Percentiles rank a stretch among this genome's conserved stretches.
Conservation (phyloP, 2,888 invertebrate genomes). For the Ormyrus rosae region DNA sequence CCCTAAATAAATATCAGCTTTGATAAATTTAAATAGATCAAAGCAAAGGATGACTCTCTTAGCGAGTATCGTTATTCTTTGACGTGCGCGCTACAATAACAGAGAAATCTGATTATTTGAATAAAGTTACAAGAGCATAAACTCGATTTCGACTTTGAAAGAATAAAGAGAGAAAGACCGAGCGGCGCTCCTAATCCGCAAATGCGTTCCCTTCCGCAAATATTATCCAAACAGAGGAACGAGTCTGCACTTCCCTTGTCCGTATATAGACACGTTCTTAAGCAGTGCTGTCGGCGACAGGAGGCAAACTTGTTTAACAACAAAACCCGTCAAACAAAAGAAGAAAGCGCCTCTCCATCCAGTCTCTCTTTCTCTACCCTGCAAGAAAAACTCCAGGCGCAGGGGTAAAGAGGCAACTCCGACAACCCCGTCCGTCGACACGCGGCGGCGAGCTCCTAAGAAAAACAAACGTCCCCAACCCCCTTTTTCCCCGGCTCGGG, state of each 20-base stretch:
- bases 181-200: conserved; percentile 7
- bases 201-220: conserved; percentile 21
- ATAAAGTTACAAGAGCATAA: too few relatives aligned
- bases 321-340: conserved; percentile 19
- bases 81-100: too few relatives aligned
- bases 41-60: too few relatives aligned
- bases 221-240: conserved; percentile 23
- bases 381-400: conserved; percentile 6
- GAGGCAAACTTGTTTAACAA: conserved; percentile 35
- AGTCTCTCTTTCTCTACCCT: too few relatives aligned
- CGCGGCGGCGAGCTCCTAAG: neutral
- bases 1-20: too few relatives aligned
- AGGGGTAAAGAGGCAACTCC: neutral
- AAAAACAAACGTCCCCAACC: conserved; percentile 18
- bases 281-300: neutral
- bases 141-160: neutral
- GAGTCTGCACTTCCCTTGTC: neutral
- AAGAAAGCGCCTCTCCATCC: too few relatives aligned
- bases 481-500: neutral
- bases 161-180: neutral
- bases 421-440: neutral
- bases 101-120: too few relatives aligned
- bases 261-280: neutral
- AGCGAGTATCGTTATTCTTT: too few relatives aligned
- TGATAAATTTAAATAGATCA: too few relatives aligned